Percentiles rank a stretch among this genome's conserved stretches.
These are phyloP conservation scores for Carassius carassius DNA, from an alignment of 2,113 vertebrate genomes.

Conservation along the genomic window DNA sequence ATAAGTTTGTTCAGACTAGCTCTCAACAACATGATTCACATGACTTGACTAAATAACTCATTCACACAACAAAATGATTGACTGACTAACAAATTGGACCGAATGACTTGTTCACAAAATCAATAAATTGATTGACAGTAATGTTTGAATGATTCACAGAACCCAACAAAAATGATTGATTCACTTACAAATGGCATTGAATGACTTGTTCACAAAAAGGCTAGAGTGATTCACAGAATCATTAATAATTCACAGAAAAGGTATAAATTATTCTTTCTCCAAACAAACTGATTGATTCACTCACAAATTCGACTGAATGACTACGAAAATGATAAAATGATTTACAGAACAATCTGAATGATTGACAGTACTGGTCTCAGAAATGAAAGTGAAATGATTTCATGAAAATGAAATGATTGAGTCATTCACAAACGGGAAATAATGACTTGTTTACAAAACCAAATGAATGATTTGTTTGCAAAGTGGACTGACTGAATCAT, in stretches of 20 bases:
- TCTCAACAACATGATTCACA: not conserved
- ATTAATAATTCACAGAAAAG: not conserved
- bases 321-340: not conserved
- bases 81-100: not conserved
- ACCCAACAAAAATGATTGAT: not conserved
- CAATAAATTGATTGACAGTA: too few species aligned
- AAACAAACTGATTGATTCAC: not conserved
- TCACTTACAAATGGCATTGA: not conserved
- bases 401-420: not conserved
- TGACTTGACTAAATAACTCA: not conserved
- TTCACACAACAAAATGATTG: not conserved
- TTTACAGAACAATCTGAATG: not conserved
- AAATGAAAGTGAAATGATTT: not conserved
- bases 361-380: not conserved
- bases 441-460: not conserved
- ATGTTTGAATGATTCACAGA: too few species aligned
- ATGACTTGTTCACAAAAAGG: not conserved
- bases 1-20: not conserved
- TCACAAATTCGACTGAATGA: not conserved
- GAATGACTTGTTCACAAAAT: too few species aligned
- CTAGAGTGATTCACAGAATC: not conserved
- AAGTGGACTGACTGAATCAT: not conserved
- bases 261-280: too few species aligned
- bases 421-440: too few species aligned
- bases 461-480: not conserved